Percentiles rank a stretch among this genome's conserved stretches.
Conservation (phyloP, 2,797 vertebrate genomes). For the Clarias platycephalus region DNA sequence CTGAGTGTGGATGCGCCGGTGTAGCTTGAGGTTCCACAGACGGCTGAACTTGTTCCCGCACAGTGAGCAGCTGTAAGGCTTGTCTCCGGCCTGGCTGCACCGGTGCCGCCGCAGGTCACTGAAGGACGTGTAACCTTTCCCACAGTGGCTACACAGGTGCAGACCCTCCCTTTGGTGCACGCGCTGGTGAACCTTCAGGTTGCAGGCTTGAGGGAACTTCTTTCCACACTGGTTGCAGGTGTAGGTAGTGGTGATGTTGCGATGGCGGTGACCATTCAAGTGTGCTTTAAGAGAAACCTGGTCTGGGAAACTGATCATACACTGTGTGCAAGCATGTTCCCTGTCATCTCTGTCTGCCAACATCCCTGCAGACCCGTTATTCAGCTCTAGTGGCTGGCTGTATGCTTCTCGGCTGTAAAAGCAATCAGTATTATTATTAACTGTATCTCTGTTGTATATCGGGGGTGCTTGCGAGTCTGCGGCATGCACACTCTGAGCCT, state of each 20-base stretch:
- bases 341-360: slow-evolving; percentile 48
- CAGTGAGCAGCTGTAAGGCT: slow-evolving; percentile 75
- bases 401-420: slow-evolving; percentile 69
- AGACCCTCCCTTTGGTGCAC: slow-evolving; percentile 73
- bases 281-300: slow-evolving; percentile 67
- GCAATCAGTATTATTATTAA: slow-evolving; percentile 51
- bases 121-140: slow-evolving; percentile 73
- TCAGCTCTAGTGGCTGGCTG: slow-evolving; percentile 70
- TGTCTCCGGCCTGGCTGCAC: slow-evolving; percentile 72
- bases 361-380: slow-evolving; percentile 59
- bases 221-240: slow-evolving; percentile 75
- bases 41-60: slow-evolving; percentile 81
- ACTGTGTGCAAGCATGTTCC: slow-evolving; percentile 65
- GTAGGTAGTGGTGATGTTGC: slow-evolving; percentile 55
- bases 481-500: slow-evolving; percentile 55
- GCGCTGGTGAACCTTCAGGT: slow-evolving; percentile 76
- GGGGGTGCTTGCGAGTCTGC: slow-evolving; percentile 57
- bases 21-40: slow-evolving; percentile 80
- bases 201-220: slow-evolving; percentile 75
- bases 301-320: slow-evolving; percentile 65
- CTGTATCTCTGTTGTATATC: slow-evolving; percentile 50
- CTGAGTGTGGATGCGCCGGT: slow-evolving; percentile 80
- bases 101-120: slow-evolving; percentile 71
- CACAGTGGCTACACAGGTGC: slow-evolving; percentile 76
- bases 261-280: slow-evolving; percentile 63